A percentile compares a stretch with the other conserved stretches of the same genome.
These are phyloP conservation scores for Siniperca undulata DNA, from an alignment of 2,797 vertebrate genomes.

Conservation along the genomic window DNA sequence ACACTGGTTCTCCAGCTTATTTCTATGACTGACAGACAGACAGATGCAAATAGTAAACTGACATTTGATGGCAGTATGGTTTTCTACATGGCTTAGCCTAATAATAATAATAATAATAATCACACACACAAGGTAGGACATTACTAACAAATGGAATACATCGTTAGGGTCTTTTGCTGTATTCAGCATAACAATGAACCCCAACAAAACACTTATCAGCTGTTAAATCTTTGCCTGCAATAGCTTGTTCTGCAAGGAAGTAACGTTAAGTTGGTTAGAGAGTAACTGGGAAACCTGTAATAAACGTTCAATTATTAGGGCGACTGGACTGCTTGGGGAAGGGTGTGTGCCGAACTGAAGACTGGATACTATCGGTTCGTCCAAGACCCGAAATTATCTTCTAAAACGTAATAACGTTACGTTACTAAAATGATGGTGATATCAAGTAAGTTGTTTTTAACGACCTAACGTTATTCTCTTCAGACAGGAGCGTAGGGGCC, in stretches of 20 bases:
- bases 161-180: no score
- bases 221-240: neutral
- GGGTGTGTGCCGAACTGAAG: neutral
- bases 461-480: neutral
- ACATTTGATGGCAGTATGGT: neutral
- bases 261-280: no score
- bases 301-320: neutral
- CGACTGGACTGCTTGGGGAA: no score
- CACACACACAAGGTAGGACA: neutral
- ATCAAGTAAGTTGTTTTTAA: neutral
- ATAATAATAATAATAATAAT: neutral
- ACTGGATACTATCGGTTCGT: neutral
- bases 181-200: neutral
- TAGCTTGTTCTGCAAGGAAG: neutral
- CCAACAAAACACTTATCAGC: neutral
- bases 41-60: neutral
- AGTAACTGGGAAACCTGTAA: no score
- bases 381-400: neutral
- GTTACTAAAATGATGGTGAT: neutral
- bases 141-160: neutral
- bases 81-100: neutral
- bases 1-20: conserved; percentile 55
- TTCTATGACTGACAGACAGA: neutral
- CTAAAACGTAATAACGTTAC: neutral
- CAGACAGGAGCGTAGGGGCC: neutral